Conservation (phyloP, 2,888 invertebrate species). For the Troglohyphantes excavatus region DNA sequence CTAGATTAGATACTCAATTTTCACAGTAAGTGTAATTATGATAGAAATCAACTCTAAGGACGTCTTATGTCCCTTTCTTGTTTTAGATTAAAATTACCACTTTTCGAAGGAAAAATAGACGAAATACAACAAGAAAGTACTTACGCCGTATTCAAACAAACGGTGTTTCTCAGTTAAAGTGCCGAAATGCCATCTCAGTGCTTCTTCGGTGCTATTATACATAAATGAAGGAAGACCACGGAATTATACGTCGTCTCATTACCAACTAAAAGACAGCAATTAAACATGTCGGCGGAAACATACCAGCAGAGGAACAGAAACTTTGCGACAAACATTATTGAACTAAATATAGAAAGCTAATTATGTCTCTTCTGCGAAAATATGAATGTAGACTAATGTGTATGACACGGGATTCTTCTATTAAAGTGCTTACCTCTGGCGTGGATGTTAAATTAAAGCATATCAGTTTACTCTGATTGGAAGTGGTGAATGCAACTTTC, state of each 20-base stretch:
- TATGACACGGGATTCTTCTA: not conserved
- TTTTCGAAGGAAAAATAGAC: too few species aligned
- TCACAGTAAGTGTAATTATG: too few species aligned
- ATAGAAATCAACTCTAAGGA: too few species aligned
- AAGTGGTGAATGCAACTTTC: too few species aligned
- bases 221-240: not conserved
- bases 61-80: too few species aligned
- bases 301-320: not conserved
- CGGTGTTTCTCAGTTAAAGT: too few species aligned
- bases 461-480: not conserved
- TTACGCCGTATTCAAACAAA: too few species aligned
- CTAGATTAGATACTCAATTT: too few species aligned
- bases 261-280: not conserved
- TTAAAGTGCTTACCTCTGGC: not conserved
- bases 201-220: too few species aligned
- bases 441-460: not conserved
- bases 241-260: not conserved
- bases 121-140: too few species aligned
- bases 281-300: not conserved
- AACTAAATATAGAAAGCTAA: constrained; percentile 1
- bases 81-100: too few species aligned
- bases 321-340: not conserved
- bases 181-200: too few species aligned
- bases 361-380: not conserved
- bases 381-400: not conserved